These are phyloP conservation scores for Monomorium pharaonis DNA, from an alignment of 1,140 invertebrate genomes.

Conservation along the genomic window DNA sequence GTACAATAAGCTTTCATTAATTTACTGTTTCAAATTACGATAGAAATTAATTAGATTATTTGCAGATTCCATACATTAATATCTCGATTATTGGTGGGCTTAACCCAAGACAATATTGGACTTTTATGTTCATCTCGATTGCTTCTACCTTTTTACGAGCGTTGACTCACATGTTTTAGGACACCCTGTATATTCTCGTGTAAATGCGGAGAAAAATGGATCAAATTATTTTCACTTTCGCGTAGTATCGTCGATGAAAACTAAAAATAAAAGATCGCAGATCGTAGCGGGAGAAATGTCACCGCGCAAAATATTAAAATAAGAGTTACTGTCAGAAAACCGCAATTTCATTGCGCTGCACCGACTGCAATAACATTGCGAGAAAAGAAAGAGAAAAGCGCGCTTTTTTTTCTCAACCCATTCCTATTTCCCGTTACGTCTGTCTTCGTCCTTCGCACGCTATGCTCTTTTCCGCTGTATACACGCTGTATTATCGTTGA, in stretches of 20 bases:
- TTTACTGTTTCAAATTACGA: too few relatives aligned
- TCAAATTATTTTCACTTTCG: background rate
- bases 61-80: too few relatives aligned
- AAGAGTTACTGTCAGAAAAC: background rate
- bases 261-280: background rate
- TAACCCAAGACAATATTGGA: too few relatives aligned
- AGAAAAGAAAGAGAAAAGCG: background rate
- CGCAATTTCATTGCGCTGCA: background rate
- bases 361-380: background rate
- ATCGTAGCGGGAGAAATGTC: background rate
- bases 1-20: too few relatives aligned
- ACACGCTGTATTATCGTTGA: constrained; percentile 52
- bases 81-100: too few relatives aligned
- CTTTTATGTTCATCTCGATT: too few relatives aligned
- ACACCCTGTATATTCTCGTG: too few relatives aligned
- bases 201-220: background rate
- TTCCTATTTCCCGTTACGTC: background rate
- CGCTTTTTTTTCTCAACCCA: background rate
- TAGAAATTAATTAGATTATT: too few relatives aligned
- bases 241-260: background rate
- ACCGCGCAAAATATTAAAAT: background rate
- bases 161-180: too few relatives aligned
- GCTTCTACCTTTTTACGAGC: too few relatives aligned
- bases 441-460: background rate
- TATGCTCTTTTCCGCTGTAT: constrained; percentile 15